Evolutionary conservation across 2,113 vertebrate genomes (phyloP).

Genomic region (Brienomyrus longianalis): DNA sequence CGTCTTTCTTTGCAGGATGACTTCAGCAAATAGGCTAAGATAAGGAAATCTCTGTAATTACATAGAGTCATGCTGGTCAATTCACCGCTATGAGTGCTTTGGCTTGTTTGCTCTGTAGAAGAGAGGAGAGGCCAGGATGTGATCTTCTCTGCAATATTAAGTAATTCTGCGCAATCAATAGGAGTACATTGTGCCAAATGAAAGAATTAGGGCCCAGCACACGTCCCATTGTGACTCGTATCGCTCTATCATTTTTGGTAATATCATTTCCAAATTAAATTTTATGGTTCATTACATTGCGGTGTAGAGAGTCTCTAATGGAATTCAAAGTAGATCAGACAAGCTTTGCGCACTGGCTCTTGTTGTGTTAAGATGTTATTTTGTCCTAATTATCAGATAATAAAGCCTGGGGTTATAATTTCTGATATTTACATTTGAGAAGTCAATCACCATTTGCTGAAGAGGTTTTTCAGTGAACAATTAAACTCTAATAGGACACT

Average conservation of each 20-base stretch:
- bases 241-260: conserved; percentile 79
- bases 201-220: conserved; percentile 61
- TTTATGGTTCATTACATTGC: conserved; percentile 93
- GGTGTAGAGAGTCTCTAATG: conserved; percentile 78
- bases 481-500: conserved; percentile 40
- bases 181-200: conserved; percentile 60
- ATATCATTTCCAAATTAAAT: conserved; percentile 98
- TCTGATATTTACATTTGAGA: conserved; percentile 76
- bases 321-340: conserved; percentile 82
- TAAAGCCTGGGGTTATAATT: conserved; percentile 78
- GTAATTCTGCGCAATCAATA: conserved; percentile 63
- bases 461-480: conserved; percentile 66
- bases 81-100: conserved; percentile 71
- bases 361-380: conserved; percentile 81
- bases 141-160: conserved; percentile 63
- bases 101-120: conserved; percentile 35
- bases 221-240: conserved; percentile 70
- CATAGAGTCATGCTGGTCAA: conserved; percentile 74
- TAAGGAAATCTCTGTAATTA: conserved; percentile 88
- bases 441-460: conserved; percentile 65
- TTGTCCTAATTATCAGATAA: conserved; percentile 88
- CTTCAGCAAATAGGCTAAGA: conserved; percentile 73
- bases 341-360: conserved; percentile 73
- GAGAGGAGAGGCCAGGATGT: conserved; percentile 54
- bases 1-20: conserved; percentile 62